Evolutionary conservation across 2,113 vertebrate genomes (phyloP).

Genomic region (Pampusana beccarii): DNA sequence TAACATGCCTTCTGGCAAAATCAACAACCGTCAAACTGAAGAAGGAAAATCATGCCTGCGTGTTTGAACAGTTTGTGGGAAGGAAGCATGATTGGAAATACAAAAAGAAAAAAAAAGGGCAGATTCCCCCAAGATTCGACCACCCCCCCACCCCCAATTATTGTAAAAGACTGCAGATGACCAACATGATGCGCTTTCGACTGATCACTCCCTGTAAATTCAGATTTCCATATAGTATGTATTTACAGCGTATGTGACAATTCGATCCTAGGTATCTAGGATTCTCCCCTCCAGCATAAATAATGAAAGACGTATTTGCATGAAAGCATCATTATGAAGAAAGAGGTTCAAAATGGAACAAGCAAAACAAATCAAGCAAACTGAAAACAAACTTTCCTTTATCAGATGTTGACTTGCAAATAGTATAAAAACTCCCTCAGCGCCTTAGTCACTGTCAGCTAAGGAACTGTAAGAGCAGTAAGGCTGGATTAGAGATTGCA

Average conservation of each 20-base stretch:
- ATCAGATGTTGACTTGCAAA: neutral
- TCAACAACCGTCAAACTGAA: neutral
- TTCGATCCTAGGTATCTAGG: neutral
- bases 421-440: neutral
- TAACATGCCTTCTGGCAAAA: slow-evolving; percentile 20
- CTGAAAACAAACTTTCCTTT: neutral
- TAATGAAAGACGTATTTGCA: neutral
- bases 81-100: neutral
- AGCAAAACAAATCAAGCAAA: neutral
- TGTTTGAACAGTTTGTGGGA: neutral
- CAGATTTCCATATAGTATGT: neutral
- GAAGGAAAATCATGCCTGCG: neutral
- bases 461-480: neutral
- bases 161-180: neutral
- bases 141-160: neutral
- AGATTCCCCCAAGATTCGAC: neutral
- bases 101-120: neutral
- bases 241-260: neutral
- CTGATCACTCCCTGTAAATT: neutral
- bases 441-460: neutral
- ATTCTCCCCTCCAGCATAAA: neutral
- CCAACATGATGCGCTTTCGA: neutral
- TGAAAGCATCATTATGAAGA: neutral
- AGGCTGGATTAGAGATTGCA: neutral
- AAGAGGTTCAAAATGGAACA: neutral